Evolutionary conservation across 2,113 vertebrate species (phyloP).

Genomic region (Symphodus melops): DNA sequence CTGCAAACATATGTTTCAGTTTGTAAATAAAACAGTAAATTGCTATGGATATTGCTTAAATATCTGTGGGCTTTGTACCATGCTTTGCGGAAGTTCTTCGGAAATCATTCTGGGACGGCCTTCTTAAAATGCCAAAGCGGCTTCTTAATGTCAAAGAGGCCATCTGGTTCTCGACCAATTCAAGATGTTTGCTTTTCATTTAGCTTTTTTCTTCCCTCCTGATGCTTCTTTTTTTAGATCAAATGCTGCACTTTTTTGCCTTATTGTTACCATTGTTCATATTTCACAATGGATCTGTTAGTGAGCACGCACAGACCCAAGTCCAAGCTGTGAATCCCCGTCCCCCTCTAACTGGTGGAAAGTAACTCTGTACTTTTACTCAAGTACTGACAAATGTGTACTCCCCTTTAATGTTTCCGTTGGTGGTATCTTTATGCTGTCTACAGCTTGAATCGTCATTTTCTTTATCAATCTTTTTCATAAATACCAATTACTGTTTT

Average conservation of each 20-base stretch:
- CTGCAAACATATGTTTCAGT: constrained; percentile 81
- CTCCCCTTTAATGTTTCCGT: background rate
- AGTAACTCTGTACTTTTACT: background rate
- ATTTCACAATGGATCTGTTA: constrained; percentile 23
- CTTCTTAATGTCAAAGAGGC: constrained; percentile 81
- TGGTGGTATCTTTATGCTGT: too few relatives aligned
- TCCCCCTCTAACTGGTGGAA: background rate
- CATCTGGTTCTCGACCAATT: constrained; percentile 83
- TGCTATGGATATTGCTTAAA: constrained; percentile 82
- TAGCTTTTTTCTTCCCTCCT: constrained; percentile 29
- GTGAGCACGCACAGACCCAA: background rate
- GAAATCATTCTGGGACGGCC: constrained; percentile 79
- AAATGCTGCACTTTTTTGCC: constrained; percentile 50
- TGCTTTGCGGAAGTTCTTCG: constrained; percentile 81
- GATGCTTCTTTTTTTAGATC: constrained; percentile 66
- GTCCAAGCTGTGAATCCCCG: constrained; percentile 3
- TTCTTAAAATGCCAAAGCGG: constrained; percentile 79
- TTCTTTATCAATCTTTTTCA: too few relatives aligned
- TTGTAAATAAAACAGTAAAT: constrained; percentile 85
- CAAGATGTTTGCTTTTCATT: constrained; percentile 81
- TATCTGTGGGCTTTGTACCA: constrained; percentile 82
- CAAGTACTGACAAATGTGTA: background rate
- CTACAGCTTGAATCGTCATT: too few relatives aligned
- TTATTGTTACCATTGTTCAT: constrained; percentile 51
- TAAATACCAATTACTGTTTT: too few relatives aligned